Base-by-base conservation (phyloP, 2,113 vertebrate species). In the Oreochromis tanganicae region DNA sequence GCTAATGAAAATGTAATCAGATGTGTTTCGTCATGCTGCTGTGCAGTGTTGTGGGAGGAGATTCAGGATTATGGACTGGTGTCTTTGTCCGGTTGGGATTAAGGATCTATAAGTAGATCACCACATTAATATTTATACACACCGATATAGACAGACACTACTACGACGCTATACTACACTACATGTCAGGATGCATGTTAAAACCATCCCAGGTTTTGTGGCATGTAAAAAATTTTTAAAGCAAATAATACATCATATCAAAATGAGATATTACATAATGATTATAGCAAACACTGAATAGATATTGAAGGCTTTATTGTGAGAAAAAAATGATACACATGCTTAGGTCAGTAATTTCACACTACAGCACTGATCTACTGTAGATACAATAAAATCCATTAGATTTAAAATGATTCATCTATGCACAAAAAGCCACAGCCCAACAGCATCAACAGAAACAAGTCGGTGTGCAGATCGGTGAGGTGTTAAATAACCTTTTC, bases 61-160 rank as follows among this genome's bases (percentile, higher is more conserved):
- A 89, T 84, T 89, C 86, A 17, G 95, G 94, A 96, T 96, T 96
- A 95, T 87, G 75, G 88, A 82, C 84, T 61, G 71, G 89, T 92
- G 89, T 92, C 92, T 95, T 94, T 94, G 91, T 93, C 87, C 88
- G 10, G 7, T 81, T 78, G 41, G 95, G 94, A 96, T 96, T 96
- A 95, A 41, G 86, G 80, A 82, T 91, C 80, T 91, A 78, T 93
- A 96, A 95, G 91, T 87, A 87, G 92, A 95, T 96, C 93, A 95
- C 87, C 19, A 91, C 86, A 96, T 95, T 90, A 91, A 93, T 94
- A 95, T 94, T 91, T 89, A 94, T 93, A 92, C 55, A 80, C 73
- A 80, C 50, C 1, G 13, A 86, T 81, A 85, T 82, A 66, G 66
- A 84, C 34, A 75, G 29, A 41, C 29, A 14, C 38, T 46, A 29